Percentiles rank a stretch among this genome's conserved stretches.
Conservation (phyloP, 2,797 vertebrate species). For the Myoxocephalus aenaeus region DNA sequence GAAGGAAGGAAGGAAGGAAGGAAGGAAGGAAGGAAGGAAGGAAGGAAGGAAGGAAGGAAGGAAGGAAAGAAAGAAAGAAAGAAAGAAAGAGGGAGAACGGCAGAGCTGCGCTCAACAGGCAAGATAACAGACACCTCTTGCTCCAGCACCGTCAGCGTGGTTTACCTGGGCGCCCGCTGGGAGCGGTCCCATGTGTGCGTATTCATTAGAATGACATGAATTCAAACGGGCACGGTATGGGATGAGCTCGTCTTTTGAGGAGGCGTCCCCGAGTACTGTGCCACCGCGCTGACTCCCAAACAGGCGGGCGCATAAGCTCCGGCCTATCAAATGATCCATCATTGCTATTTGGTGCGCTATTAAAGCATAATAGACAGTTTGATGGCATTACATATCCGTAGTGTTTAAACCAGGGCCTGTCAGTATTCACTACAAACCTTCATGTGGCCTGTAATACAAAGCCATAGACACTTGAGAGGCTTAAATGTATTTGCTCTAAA, state of each 20-base stretch:
- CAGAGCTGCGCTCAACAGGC: slow-evolving; percentile 60
- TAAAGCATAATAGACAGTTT: slow-evolving; percentile 61
- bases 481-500: slow-evolving; percentile 69
- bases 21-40: too few species aligned
- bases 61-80: too few species aligned
- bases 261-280: slow-evolving; percentile 35
- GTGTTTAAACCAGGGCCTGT: slow-evolving; percentile 57
- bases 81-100: slow-evolving; percentile 2
- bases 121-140: slow-evolving; percentile 48
- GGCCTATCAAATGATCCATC: slow-evolving; percentile 49
- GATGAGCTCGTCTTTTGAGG: slow-evolving; percentile 54
- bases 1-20: too few species aligned
- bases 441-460: slow-evolving; percentile 48
- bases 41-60: too few species aligned
- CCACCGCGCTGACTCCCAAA: slow-evolving; percentile 17
- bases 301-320: slow-evolving; percentile 38
- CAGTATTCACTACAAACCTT: slow-evolving; percentile 53
- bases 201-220: slow-evolving; percentile 73
- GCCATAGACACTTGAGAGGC: slow-evolving; percentile 58
- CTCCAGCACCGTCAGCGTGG: slow-evolving; percentile 10
- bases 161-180: slow-evolving; percentile 37
- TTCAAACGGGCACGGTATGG: slow-evolving; percentile 66
- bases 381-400: slow-evolving; percentile 57
- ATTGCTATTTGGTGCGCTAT: slow-evolving; percentile 49
- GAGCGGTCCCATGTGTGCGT: slow-evolving; percentile 48